These are phyloP conservation scores for Eurytoma adleriae DNA, from an alignment of 2,888 invertebrate genomes.

Conservation along the genomic window DNA sequence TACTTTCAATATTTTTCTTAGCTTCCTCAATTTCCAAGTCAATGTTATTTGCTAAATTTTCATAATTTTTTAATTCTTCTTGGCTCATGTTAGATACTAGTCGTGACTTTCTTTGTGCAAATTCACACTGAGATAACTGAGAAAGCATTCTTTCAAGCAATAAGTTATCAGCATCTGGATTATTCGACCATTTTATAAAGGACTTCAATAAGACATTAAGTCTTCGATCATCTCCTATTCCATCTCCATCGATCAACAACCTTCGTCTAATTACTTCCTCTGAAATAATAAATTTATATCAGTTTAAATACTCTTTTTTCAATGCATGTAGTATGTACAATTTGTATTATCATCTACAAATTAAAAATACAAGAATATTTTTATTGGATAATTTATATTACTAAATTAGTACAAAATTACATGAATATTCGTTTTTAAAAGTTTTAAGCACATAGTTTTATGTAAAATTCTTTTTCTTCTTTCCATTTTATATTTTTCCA, in stretches of 20 bases:
- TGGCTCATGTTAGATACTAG: conserved; percentile 88
- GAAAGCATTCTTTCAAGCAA: conserved; percentile 88
- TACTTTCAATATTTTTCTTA: conserved; percentile 87
- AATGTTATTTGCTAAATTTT: conserved; percentile 85
- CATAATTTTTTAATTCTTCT: conserved; percentile 90
- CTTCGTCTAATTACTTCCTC: conserved; percentile 96
- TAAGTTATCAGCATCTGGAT: conserved; percentile 77
- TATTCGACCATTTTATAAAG: conserved; percentile 88
- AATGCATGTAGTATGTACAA: no score
- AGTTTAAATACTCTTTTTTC: no score
- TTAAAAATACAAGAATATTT: no score
- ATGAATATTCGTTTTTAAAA: no score
- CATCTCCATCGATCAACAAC: conserved; percentile 96
- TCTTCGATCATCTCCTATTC: conserved; percentile 95
- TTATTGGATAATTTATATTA: no score
- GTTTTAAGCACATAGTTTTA: no score
- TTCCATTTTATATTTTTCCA: no score
- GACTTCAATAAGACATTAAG: conserved; percentile 91
- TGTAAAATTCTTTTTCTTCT: no score
- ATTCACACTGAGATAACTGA: conserved; percentile 91
- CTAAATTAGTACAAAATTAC: no score
- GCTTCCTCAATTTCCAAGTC: conserved; percentile 88
- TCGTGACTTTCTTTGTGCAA: conserved; percentile 90
- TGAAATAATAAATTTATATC: conserved; percentile 69
- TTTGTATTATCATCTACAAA: no score